phyloP scores from a whole-genome alignment of 2,113 vertebrate genomes.

The Hepsetus odoe region DNA sequence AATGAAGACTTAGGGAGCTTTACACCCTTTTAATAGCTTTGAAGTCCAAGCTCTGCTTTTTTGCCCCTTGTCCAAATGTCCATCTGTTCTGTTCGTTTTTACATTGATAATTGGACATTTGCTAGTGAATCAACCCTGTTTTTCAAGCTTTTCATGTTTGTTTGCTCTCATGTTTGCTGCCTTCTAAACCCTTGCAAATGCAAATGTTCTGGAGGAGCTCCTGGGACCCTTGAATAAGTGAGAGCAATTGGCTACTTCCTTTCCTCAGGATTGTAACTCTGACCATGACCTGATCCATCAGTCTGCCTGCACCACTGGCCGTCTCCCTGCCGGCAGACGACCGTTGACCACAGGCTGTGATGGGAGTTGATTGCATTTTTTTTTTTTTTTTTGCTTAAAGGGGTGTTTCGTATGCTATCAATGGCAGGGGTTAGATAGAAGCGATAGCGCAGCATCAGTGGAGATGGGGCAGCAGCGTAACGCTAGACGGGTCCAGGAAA shows the following conservation, averaged over 20 bases:
- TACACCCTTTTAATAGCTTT: conserved; percentile 66
- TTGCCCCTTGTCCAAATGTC: conserved; percentile 49
- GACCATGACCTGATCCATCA: conserved; percentile 17
- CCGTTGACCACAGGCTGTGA: conserved; percentile 38
- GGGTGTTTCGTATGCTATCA: conserved; percentile 57
- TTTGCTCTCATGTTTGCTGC: background rate
- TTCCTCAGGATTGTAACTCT: conserved; percentile 30
- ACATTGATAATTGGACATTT: conserved; percentile 61
- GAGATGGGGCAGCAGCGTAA: conserved; percentile 73
- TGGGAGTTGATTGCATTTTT: conserved; percentile 37
- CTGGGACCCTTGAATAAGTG: conserved; percentile 7
- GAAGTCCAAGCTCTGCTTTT: conserved; percentile 67
- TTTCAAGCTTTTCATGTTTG: conserved; percentile 22
- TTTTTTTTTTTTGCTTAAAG: conserved; percentile 48
- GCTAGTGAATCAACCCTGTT: conserved; percentile 37
- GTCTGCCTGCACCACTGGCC: background rate
- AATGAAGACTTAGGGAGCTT: conserved; percentile 74
- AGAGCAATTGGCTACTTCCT: background rate
- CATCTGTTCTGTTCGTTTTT: conserved; percentile 49
- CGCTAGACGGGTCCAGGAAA: conserved; percentile 80
- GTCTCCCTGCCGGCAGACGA: conserved; percentile 25
- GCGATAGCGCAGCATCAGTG: conserved; percentile 77
- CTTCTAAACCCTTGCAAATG: conserved; percentile 5
- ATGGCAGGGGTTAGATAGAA: conserved; percentile 72
- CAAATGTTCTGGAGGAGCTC: conserved; percentile 20